Evolutionary conservation across 2,797 vertebrate genomes (phyloP).

Genomic region (Glyptemys insculpta): DNA sequence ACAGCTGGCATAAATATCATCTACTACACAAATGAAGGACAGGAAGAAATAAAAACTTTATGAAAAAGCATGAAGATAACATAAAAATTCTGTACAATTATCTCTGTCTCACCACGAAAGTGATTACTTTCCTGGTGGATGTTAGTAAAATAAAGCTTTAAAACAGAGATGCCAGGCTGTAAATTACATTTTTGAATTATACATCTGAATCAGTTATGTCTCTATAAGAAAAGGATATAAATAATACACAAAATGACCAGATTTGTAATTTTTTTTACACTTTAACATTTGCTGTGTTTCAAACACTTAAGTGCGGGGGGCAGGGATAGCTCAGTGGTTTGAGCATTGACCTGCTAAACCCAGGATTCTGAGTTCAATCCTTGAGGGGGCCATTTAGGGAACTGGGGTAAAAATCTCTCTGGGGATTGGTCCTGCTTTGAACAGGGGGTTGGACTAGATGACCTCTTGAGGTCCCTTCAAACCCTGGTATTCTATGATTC

Average conservation of each 20-base stretch:
- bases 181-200: slow-evolving; percentile 80
- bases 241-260: slow-evolving; percentile 76
- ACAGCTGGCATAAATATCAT: slow-evolving; percentile 71
- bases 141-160: slow-evolving; percentile 79
- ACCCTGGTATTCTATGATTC: no score
- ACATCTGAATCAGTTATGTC: slow-evolving; percentile 79
- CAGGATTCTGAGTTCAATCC: no score
- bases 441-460: no score
- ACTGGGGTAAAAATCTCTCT: no score
- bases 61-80: slow-evolving; percentile 62
- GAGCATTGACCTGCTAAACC: no score
- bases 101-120: slow-evolving; percentile 76
- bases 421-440: no score
- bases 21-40: slow-evolving; percentile 72
- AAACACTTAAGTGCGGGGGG: slow-evolving; percentile 18
- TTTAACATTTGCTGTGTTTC: slow-evolving; percentile 67
- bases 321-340: no score
- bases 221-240: slow-evolving; percentile 75
- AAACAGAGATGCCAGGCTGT: slow-evolving; percentile 78
- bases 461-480: no score
- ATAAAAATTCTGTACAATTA: slow-evolving; percentile 75
- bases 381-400: no score
- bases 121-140: slow-evolving; percentile 78
- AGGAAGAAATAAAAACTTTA: slow-evolving; percentile 72
- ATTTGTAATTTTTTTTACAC: slow-evolving; percentile 69